A percentile compares a stretch with the other conserved stretches of the same genome.
phyloP scores from a whole-genome alignment of 2,797 vertebrate genomes.

The Micrastur ruficollis region DNA sequence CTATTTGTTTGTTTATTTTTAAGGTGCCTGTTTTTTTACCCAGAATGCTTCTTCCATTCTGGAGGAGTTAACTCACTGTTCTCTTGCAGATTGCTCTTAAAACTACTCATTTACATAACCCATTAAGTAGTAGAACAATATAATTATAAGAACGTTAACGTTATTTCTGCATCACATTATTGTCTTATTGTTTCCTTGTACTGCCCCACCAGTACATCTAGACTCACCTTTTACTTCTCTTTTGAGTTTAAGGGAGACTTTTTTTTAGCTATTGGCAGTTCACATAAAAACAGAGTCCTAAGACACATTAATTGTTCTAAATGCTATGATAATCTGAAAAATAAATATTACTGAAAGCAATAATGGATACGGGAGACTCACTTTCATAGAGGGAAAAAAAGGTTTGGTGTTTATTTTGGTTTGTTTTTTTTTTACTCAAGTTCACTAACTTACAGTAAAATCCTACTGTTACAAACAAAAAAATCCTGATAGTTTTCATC shows the following conservation, averaged over 20 bases:
- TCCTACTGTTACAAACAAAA: not conserved
- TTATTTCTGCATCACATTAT: not conserved
- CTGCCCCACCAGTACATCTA: not conserved
- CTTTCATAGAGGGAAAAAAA: not conserved
- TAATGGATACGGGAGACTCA: not conserved
- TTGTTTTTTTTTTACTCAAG: not conserved
- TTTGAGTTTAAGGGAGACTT: not conserved
- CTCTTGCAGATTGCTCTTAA: not conserved
- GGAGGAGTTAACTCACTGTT: not conserved
- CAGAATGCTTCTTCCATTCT: not conserved
- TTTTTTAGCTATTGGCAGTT: not conserved
- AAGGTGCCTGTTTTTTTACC: not conserved
- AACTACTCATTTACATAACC: not conserved
- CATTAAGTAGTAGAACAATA: not conserved
- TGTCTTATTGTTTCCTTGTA: not conserved
- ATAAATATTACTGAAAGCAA: not conserved
- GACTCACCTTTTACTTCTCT: not conserved
- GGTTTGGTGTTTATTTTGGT: not conserved
- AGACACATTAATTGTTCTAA: not conserved
- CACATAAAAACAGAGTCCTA: not conserved
- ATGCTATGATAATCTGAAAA: not conserved
- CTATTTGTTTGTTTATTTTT: not conserved
- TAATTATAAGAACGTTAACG: not conserved
- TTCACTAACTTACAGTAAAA: not conserved
- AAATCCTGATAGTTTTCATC: rapidly evolving